These are phyloP conservation scores for Stegophylla sp. DNA, from an alignment of 2,888 invertebrate species.

Conservation along the genomic window DNA sequence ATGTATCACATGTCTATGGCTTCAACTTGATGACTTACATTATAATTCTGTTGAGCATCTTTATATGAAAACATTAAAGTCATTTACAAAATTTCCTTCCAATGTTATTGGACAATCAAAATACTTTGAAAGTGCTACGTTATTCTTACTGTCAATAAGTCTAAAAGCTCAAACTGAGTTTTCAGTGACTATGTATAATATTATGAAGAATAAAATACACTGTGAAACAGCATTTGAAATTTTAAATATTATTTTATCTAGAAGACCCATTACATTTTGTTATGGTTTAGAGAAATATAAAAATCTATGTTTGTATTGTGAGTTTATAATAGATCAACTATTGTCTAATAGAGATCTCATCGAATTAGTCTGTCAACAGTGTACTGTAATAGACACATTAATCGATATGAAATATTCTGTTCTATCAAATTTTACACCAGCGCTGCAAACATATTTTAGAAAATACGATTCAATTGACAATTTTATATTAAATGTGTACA, in stretches of 20 bases:
- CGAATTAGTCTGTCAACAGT: conserved; percentile 35
- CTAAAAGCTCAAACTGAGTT: conserved; percentile 30
- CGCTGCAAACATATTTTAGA: not conserved
- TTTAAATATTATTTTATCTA: conserved; percentile 28
- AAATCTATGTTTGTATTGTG: conserved; percentile 9
- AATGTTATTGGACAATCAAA: conserved; percentile 41
- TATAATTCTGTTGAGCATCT: conserved; percentile 17
- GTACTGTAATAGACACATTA: conserved; percentile 14
- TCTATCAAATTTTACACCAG: conserved; percentile 15
- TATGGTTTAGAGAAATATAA: conserved; percentile 1
- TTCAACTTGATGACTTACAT: conserved; percentile 24
- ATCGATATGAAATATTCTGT: conserved; percentile 34
- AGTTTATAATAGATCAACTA: conserved; percentile 14
- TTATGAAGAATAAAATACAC: conserved; percentile 1
- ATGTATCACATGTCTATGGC: conserved; percentile 38
- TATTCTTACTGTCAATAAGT: conserved; percentile 42
- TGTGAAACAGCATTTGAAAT: conserved; percentile 34
- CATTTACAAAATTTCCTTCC: not conserved
- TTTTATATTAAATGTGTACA: conserved; percentile 27
- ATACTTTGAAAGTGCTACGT: conserved; percentile 44
- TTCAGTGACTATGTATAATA: not conserved
- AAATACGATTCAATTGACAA: conserved; percentile 16
- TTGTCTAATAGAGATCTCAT: conserved; percentile 30
- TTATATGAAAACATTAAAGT: conserved; percentile 20
- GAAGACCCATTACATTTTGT: not conserved